Evolutionary conservation across 2,113 vertebrate genomes (phyloP).

Genomic region (mouse (Mus musculus)): GRCm39 chr12:103308001-103308500

Average conservation of each 20-base stretch:
- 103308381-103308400: background rate
- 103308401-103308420: background rate
- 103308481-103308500: background rate
- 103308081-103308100: background rate
- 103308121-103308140: background rate
- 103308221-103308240: background rate
- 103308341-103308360: background rate
- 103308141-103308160: background rate
- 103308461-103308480: background rate
- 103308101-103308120: rapidly evolving
- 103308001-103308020: conserved; percentile 43
- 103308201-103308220: background rate
- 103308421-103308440: background rate
- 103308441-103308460: background rate
- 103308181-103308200: background rate
- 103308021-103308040: conserved; percentile 19
- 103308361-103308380: background rate
- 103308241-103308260: background rate
- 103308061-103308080: rapidly evolving
- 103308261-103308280: background rate
- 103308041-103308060: background rate
- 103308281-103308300: background rate
- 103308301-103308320: background rate
- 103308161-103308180: background rate
- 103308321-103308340: background rate